Evolutionary conservation across 30 jellyfish, hydroid and myxozoan species (phyloP).

Genomic region (Cassiopea andromeda): DNA sequence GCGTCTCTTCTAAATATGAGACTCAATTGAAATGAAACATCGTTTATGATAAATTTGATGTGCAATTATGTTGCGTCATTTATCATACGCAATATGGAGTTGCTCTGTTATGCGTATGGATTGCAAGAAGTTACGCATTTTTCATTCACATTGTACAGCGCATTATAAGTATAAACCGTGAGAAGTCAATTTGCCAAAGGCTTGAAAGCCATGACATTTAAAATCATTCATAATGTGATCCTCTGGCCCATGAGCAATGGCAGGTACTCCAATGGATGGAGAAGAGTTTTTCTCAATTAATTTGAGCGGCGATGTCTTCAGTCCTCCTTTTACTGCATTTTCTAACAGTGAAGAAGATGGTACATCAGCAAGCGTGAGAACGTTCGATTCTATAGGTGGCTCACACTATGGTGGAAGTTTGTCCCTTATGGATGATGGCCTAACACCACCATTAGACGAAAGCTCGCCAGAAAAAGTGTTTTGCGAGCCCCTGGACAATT

Average conservation of each 20-base stretch:
- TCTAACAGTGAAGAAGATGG: slow-evolving; percentile 59
- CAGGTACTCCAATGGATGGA: slow-evolving; percentile 35
- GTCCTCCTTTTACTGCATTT: not conserved
- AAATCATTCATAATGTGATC: slow-evolving; percentile 40
- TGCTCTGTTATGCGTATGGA: too few relatives aligned
- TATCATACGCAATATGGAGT: not conserved
- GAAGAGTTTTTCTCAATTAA: slow-evolving; percentile 39
- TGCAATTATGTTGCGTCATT: not conserved
- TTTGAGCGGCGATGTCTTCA: slow-evolving; percentile 23
- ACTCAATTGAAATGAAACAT: too few relatives aligned
- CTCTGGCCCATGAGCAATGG: slow-evolving; percentile 43
- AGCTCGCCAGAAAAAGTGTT: not conserved
- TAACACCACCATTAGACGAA: not conserved
- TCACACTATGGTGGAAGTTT: slow-evolving; percentile 12
- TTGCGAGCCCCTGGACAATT: not conserved
- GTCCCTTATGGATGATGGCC: slow-evolving; percentile 32
- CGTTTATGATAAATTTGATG: not conserved
- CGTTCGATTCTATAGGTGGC: slow-evolving; percentile 40
- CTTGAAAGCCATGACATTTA: slow-evolving; percentile 23
- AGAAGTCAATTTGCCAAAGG: too few relatives aligned
- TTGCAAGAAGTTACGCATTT: too few relatives aligned
- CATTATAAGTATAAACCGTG: too few relatives aligned
- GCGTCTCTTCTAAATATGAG: too few relatives aligned
- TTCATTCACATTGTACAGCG: too few relatives aligned
- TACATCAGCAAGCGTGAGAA: slow-evolving; percentile 23